Conservation (phyloP, 2,113 vertebrate species). For the Sclerurus mexicanus region DNA sequence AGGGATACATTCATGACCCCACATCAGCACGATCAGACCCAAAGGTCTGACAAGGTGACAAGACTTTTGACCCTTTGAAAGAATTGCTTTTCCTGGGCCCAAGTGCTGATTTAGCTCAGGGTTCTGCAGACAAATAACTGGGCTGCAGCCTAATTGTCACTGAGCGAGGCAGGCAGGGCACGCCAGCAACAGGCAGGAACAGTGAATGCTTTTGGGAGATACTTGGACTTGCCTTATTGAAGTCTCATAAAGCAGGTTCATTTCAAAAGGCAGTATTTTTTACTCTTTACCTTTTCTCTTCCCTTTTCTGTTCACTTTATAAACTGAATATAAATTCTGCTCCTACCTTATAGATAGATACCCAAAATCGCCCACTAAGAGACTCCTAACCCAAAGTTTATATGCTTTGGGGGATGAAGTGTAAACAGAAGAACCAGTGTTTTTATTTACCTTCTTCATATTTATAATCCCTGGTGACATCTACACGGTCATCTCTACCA, state of each 20-base stretch:
- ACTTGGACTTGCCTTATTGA: neutral
- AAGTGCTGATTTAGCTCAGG: neutral
- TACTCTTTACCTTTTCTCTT: neutral
- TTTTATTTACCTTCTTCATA: conserved; percentile 74
- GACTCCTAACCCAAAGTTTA: neutral
- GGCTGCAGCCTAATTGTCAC: neutral
- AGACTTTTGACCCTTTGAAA: neutral
- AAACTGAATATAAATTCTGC: neutral
- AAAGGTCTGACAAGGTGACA: neutral
- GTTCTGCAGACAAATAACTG: neutral
- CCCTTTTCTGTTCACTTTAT: neutral
- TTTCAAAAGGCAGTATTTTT: neutral
- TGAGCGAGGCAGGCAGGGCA: neutral
- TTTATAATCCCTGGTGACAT: conserved; percentile 78
- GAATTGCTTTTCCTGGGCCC: neutral
- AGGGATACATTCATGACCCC: neutral
- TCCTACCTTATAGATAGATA: neutral
- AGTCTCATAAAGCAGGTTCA: neutral
- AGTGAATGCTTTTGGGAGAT: neutral
- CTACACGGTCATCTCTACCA: conserved; percentile 69
- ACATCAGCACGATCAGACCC: neutral
- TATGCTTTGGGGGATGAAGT: neutral
- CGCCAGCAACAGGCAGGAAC: neutral
- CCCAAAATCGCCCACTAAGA: neutral
- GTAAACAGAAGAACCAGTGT: neutral